Evolutionary conservation across 2,888 invertebrate species (phyloP).

Genomic region (Pollenia labialis): DNA sequence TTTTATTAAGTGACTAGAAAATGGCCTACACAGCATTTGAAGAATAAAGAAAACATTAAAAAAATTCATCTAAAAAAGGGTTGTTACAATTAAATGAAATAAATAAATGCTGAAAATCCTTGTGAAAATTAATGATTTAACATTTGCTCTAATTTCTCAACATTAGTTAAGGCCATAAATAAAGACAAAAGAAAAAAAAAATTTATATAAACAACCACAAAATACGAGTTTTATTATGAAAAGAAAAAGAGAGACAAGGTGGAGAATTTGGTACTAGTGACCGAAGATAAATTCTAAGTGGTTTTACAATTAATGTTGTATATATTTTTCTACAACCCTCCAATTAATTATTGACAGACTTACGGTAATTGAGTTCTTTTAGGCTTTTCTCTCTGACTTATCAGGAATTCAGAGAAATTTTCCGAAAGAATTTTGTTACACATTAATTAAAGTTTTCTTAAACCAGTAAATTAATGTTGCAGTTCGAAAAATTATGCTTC

Average conservation of each 20-base stretch:
- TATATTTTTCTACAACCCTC: neutral
- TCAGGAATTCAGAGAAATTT: neutral
- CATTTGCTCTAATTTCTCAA: conserved; percentile 67
- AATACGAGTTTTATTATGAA: neutral
- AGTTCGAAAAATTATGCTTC: too few species aligned
- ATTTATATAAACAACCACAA: conserved; percentile 33
- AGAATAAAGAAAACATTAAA: neutral
- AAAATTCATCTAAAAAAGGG: conserved; percentile 51
- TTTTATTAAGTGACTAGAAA: conserved; percentile 49
- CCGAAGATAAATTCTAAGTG: conserved; percentile 1
- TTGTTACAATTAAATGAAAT: conserved; percentile 49
- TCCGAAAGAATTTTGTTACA: neutral
- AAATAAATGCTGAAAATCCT: conserved; percentile 11
- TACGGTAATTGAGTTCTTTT: neutral
- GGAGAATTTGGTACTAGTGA: neutral
- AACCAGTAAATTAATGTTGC: too few species aligned
- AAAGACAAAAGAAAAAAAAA: conserved; percentile 29
- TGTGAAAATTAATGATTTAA: conserved; percentile 64
- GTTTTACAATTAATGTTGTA: neutral
- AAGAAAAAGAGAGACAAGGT: neutral
- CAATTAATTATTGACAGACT: conserved; percentile 45
- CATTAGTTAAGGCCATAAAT: conserved; percentile 64
- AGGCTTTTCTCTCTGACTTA: neutral
- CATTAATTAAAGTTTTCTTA: too few species aligned
- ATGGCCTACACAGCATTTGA: neutral